These are phyloP conservation scores for Phataginus tricuspis DNA, from an alignment of 2,797 vertebrate species.

Conservation along the genomic window DNA sequence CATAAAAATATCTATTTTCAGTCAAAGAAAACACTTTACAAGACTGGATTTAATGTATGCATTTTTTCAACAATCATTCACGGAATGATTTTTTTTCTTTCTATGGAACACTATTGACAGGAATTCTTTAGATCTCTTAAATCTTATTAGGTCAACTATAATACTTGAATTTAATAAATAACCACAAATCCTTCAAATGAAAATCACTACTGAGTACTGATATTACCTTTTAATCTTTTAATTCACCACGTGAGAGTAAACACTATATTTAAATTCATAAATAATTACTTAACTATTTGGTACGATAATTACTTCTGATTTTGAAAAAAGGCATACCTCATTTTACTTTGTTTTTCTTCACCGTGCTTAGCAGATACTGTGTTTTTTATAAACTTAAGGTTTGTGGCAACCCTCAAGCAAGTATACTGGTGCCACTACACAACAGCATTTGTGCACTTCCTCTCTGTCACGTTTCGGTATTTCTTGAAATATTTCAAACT, in stretches of 20 bases:
- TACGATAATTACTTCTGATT: neutral
- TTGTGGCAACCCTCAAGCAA: neutral
- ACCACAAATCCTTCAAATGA: neutral
- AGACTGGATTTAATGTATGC: neutral
- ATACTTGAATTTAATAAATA: slow-evolving; percentile 13
- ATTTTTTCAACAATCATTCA: slow-evolving; percentile 14
- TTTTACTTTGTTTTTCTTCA: neutral
- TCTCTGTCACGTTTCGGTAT: neutral
- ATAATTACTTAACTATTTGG: neutral
- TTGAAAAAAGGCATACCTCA: neutral
- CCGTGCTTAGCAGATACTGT: neutral
- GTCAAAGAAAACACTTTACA: neutral
- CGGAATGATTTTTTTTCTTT: neutral
- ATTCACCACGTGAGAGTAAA: neutral
- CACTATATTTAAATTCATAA: neutral
- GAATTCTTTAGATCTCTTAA: neutral
- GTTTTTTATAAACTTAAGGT: neutral
- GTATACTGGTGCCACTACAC: neutral
- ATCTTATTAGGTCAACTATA: neutral
- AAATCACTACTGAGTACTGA: neutral
- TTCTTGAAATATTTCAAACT: neutral
- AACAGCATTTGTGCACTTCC: neutral
- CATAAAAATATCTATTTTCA: neutral
- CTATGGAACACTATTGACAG: neutral
- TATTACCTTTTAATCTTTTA: neutral